Evolutionary conservation across 2,113 vertebrate genomes (phyloP), one percentile per base, ranked within the genome.

Genomic region (Gorsachius goisagi): DNA sequence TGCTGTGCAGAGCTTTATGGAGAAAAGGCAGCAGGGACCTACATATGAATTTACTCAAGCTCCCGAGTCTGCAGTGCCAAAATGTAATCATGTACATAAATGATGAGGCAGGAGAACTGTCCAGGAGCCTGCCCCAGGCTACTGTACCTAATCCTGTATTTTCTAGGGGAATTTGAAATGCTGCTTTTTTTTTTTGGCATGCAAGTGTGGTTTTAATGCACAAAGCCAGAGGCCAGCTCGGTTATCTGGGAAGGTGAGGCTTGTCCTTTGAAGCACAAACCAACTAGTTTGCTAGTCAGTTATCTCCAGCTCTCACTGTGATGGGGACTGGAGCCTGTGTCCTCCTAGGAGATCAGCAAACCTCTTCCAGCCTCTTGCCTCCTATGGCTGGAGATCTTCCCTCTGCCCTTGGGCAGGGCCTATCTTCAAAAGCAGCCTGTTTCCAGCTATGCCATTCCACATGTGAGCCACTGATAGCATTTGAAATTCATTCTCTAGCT

Each of bases 181-280:
- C 95, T 97, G 80, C 85, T 93, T 35, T 37, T 56, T 62, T 56
- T 53, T 72, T 64, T 73, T 50, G 78, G 87, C 78, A 45, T 94
- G 78, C 83, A 56, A 59, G 69, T 75, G 86, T 93, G 87, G 73
- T 87, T 90, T 79, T 75, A 33, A 66, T 76, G 75, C 88, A 72
- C 90, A 75, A 86, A 80, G 45, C 44, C 89, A 72, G 89, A 73
- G 76, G 58, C 84, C 59, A 12, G 88, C 91, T 86, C 90, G 83
- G 71, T 37, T 68, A 32, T 62, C 2, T 28, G 81, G 83, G 53
- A 49, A 45, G 86, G 44, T 28, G 44, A 58, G 83, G 83, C 93
- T 96, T 88, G 92, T 79, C 88, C 95, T 93, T 93, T 82, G 88
- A 94, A 96, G 95, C 89, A 97, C 97, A 97, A 96, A 92, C 55